Base-by-base conservation (phyloP, 2,113 vertebrate genomes). In the Oenanthe melanoleuca region DNA sequence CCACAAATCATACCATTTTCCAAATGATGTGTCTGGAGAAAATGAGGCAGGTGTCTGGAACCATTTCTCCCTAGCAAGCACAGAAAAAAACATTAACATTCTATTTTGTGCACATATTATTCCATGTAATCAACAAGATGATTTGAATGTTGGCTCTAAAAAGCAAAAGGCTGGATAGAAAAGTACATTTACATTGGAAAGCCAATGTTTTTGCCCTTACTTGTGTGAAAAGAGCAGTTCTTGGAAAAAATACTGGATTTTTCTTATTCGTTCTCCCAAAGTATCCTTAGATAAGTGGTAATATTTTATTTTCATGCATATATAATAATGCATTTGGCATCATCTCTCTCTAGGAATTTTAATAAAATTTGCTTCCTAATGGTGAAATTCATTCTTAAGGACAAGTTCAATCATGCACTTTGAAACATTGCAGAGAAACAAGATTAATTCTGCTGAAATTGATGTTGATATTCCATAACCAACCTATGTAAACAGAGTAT, bases 51-150 rank as follows among this genome's bases (percentile, higher is more conserved):
- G 64, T 90, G 65, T 72, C 85, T 96, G 86, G 77, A 95, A 86
- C 37, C 38, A 60, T 87, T 93, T 95, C 47, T 87, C 95, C 47
- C 37, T 47, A 38, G 42, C 34, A 65, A 91, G 66, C 34, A 61
- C 40, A 72, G 91, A 87, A 92, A 94, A 92, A 37, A 83, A 60
- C 86, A 88, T 94, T 95, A 88, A 61, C 72, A 84, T 95, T 86
- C 75, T 90, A 72, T 94, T 85, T 81, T 80, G 16, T 86, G 44
- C 40, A 60, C 60, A 74, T 19, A 73, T 77, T 72, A 89, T 79
- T 84, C 47, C 70, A 69, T 49, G 44, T 53, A 88, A 93, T 75
- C 92, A 83, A 90, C 42, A 86, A 57, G 70, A 53, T 79, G 33
- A 63, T 81, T 85, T 81, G 79, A 88, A 71, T 63, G 50, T 71